These are phyloP conservation scores for Neostethus bicornis DNA, from an alignment of 2,797 vertebrate genomes.

Conservation along the genomic window DNA sequence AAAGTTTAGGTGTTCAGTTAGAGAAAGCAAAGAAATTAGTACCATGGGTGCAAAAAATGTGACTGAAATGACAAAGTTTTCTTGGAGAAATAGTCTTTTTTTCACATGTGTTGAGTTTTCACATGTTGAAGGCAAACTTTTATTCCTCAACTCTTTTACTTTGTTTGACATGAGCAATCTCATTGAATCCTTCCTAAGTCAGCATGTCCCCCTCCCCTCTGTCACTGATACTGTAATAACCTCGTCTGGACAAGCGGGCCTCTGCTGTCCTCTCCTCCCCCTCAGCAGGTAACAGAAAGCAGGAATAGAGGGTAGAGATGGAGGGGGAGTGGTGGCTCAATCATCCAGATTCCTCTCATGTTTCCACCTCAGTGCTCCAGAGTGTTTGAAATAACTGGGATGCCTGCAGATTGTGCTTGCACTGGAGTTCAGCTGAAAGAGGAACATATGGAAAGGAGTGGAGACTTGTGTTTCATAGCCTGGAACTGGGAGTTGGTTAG, in stretches of 20 bases:
- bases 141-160: slow-evolving; percentile 16
- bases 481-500: slow-evolving; percentile 14
- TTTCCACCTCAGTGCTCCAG: slow-evolving; percentile 59
- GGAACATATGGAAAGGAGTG: slow-evolving; percentile 1
- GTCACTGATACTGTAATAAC: slow-evolving; percentile 60
- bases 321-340: slow-evolving; percentile 60
- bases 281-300: slow-evolving; percentile 72
- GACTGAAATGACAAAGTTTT: slow-evolving; percentile 20
- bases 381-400: slow-evolving; percentile 72
- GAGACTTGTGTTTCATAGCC: slow-evolving; percentile 19
- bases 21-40: neutral
- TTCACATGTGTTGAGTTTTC: slow-evolving; percentile 9
- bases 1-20: slow-evolving; percentile 9
- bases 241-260: slow-evolving; percentile 48
- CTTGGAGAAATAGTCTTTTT: slow-evolving; percentile 2
- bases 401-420: slow-evolving; percentile 58
- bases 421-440: slow-evolving; percentile 35
- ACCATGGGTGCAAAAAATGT: slow-evolving; percentile 10
- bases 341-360: slow-evolving; percentile 75
- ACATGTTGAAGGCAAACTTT: slow-evolving; percentile 12
- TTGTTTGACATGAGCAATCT: slow-evolving; percentile 15
- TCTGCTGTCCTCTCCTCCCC: slow-evolving; percentile 56
- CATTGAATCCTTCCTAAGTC: slow-evolving; percentile 32
- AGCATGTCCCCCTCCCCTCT: slow-evolving; percentile 33
- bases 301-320: slow-evolving; percentile 44